These are phyloP conservation scores for Xiphorhynchus erythropygius DNA, from an alignment of 2,797 vertebrate species.

Conservation along the genomic window DNA sequence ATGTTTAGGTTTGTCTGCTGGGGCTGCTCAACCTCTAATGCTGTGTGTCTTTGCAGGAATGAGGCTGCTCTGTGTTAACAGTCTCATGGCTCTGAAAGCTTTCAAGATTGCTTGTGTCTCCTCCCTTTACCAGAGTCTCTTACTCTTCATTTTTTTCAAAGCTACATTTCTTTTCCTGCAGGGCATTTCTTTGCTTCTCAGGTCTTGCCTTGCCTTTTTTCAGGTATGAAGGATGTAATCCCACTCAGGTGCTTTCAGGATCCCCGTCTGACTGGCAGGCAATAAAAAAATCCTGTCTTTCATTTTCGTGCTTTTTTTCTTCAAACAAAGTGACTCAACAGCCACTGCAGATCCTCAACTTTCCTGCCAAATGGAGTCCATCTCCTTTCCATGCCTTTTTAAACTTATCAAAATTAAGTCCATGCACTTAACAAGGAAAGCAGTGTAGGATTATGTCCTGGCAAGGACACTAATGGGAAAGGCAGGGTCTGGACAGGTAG, in stretches of 20 bases:
- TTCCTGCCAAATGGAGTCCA: background rate
- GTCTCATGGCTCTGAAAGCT: background rate
- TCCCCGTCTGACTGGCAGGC: background rate
- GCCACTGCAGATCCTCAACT: conserved; percentile 5
- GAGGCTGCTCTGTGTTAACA: background rate
- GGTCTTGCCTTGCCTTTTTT: fast-evolving
- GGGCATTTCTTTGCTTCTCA: background rate
- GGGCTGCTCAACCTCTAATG: background rate
- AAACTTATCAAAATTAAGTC: conserved; percentile 7
- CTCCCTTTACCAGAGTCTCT: background rate
- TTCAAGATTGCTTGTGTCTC: background rate
- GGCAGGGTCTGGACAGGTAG: background rate
- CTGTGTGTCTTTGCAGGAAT: background rate
- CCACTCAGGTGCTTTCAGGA: background rate
- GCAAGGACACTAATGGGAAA: background rate
- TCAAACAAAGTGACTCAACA: conserved; percentile 32
- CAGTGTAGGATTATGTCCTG: background rate
- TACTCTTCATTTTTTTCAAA: background rate
- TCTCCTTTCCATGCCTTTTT: conserved; percentile 28
- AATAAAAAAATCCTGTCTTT: background rate
- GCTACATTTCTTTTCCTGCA: background rate
- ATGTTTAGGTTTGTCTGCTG: background rate
- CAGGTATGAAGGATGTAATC: background rate
- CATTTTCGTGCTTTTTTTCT: background rate
- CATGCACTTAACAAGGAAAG: background rate